A percentile compares a stretch with the other conserved stretches of the same genome.
Conservation (phyloP, 2,888 invertebrate species). For the Xanthia icteritia region DNA sequence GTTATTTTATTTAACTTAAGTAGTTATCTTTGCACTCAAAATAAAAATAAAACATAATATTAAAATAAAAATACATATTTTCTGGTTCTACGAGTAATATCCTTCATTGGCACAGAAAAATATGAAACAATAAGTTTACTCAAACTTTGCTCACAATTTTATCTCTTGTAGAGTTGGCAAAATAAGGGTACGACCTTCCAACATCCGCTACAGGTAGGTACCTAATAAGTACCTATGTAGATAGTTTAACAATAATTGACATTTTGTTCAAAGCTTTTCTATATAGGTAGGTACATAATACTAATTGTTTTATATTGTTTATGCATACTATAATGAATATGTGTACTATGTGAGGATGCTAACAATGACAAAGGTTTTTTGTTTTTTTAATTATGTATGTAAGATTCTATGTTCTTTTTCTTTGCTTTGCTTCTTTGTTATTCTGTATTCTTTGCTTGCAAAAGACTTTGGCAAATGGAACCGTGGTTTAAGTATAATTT, state of each 20-base stretch:
- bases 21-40: no score
- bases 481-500: neutral
- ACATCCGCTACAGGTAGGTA: neutral
- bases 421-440: neutral
- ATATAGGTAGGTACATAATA: neutral
- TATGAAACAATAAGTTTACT: no score
- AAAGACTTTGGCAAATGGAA: neutral
- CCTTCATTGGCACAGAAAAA: no score
- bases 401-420: neutral
- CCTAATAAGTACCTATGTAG: neutral
- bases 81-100: no score
- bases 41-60: no score
- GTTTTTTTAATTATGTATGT: neutral
- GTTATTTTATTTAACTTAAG: no score
- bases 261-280: neutral
- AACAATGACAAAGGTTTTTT: neutral
- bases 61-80: no score
- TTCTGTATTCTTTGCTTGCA: neutral
- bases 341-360: neutral
- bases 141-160: neutral
- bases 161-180: neutral
- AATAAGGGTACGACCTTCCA: neutral
- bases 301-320: neutral
- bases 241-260: neutral
- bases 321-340: neutral